Evolutionary conservation across 2,113 vertebrate species (phyloP), one percentile per base, ranked within the genome.

Genomic region (Procavia capensis): DNA sequence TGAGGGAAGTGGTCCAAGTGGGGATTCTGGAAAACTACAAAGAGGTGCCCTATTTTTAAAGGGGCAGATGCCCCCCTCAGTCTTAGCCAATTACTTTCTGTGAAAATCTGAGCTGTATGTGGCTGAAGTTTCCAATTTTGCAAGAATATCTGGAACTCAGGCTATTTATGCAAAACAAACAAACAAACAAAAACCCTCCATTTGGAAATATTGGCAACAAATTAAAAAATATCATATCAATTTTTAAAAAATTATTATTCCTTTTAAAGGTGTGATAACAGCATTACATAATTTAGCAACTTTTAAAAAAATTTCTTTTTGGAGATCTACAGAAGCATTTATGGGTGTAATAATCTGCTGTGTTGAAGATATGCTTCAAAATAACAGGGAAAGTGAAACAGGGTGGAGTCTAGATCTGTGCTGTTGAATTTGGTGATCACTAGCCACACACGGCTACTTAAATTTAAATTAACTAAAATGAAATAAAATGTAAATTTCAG

Each of bases 221-320:
- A 92, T 94, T 96, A 88, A 76, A 94, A 97, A 88, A 92, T 59
- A 84, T 39, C 64, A 85, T 78, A 57, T 83, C 61, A 94, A 74
- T 95, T 94, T 97, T 81, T 14, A 80, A 95, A 36, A 92, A 93
- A 88, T 75, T 85, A 91, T 91, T 89, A 93, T 87, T 92, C 59
- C 41, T 87, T 93, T 80, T 96, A 36, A 76, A 87, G 74, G 64
- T 94, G 41, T 96, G 68, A 70, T 91, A 82, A 90, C 84, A 76
- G 75, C 89, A 91, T 93, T 91, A 64, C 7, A 63, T 84, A 54
- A 86, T 88, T 84, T 88, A 89, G 68, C 50, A 78, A 63, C 89
- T 95, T 90, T 91, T 95, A 36, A 11, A 45, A 70, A 92, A 83
- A 34, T 74, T 2, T 47, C 66, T 94, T 87, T 91, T 93, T 81